Evolutionary conservation across 2,888 invertebrate genomes (phyloP).

Genomic region (Ormyrus labotus): DNA sequence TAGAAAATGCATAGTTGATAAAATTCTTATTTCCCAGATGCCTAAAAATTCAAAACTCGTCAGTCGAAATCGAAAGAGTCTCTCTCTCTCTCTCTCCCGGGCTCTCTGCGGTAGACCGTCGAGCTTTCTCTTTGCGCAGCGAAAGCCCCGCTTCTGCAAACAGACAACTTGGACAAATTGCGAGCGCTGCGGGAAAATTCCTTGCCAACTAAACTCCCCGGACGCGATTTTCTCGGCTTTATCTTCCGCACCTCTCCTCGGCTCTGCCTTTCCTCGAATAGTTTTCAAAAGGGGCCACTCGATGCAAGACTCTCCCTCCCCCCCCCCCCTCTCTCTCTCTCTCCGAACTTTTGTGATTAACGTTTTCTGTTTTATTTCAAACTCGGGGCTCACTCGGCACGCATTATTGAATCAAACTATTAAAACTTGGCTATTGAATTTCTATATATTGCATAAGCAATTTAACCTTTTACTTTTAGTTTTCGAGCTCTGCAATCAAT

Average conservation of each 20-base stretch:
- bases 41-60: constrained; percentile 56
- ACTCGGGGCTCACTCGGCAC: neutral
- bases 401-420: constrained; percentile 50
- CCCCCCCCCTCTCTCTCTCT: neutral
- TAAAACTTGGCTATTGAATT: constrained; percentile 47
- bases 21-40: constrained; percentile 20
- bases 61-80: constrained; percentile 53
- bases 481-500: neutral
- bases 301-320: constrained; percentile 16
- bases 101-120: neutral
- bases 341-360: constrained; percentile 55
- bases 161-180: constrained; percentile 62
- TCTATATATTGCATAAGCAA: constrained; percentile 27
- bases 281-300: constrained; percentile 49
- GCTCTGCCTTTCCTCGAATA: constrained; percentile 47
- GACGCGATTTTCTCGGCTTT: constrained; percentile 53
- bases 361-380: constrained; percentile 50
- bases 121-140: neutral
- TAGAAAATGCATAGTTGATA: constrained; percentile 13
- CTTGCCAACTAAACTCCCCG: constrained; percentile 59
- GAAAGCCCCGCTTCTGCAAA: constrained; percentile 50
- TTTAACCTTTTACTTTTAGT: constrained; percentile 31
- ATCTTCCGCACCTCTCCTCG: constrained; percentile 43
- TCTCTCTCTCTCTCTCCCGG: neutral
- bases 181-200: constrained; percentile 59